Base-by-base conservation (phyloP, 2,888 invertebrate species). In the Parnassius mnemosyne region DNA sequence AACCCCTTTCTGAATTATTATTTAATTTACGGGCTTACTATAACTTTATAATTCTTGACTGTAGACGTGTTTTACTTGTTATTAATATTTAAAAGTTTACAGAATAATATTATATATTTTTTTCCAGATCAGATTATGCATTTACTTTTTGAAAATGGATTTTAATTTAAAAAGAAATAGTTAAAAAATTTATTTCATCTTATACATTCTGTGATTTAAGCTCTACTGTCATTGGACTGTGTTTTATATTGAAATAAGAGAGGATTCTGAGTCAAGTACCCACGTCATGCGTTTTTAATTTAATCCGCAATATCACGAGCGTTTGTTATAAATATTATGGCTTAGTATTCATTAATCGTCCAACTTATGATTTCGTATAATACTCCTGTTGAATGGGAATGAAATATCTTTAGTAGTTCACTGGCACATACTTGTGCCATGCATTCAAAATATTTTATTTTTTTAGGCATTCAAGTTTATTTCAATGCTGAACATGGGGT, bases 251-350 rank as follows among this genome's bases (percentile, higher is more conserved):
- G 43, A 43, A 43, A 53, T 53, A 44, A 50, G 20, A 54, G 53
- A 16, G 49, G 13, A 20, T 20, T 60, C n/a, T 34, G 44, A 46
- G 13, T 46, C 10, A 3, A 9, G 42, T 54, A 53, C 52, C 55
- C 25, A 60, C 60, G 60, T 60, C 60, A 55, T 60, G n/a, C 60
- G 44, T 60, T 60, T 51, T 60, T 60, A 60, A 43, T 60, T 60
- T 60, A 55, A 60, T 60, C 60, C 42, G 34, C n/a, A 50, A 54
- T 55, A 60, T 54, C 50, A 60, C 51, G 34, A 60, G 43, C 34
- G 54, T 11, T 10, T 34, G 54, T 25, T 54, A 60, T 60, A 54
- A 55, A 60, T 54, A 60, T 60, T 54, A 49, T 12, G 42, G 49
- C 20, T 50, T 54, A 41, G 10, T 47, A 41, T 25, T 20, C 53